Evolutionary conservation across 2,797 vertebrate species (phyloP), one percentile per base, ranked within the genome.

Genomic region (Rhinichthys osculus): DNA sequence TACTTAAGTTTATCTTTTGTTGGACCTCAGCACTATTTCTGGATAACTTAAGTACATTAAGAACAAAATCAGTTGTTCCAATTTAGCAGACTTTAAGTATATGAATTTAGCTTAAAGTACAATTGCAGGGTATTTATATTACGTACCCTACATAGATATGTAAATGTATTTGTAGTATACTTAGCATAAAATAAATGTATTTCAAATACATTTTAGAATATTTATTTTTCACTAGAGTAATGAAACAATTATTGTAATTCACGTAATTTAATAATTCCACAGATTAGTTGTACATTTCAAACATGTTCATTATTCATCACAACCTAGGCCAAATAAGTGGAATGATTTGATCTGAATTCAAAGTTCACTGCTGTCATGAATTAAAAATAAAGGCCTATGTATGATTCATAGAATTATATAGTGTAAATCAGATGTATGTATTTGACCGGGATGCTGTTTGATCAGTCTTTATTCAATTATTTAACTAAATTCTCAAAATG

Each of bases 391-490:
- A 13, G 47, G 30, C 47, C 47, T 52, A 52, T 74, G 21, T 74
- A 74, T 33, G 17, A 76, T 52, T 33, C 27, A 74, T 72, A 42
- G 10, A 44, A 72, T 27, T 27, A 27, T 44, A 50, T 52, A 35
- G 6, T 14, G 30, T 21, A 35, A 76, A 4, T 21, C 47, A 21
- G 19, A 54, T 52, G 6, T 7, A 35, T 35, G 2, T 2, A 27
- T 73, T 47, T 50, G 44, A 73, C 47, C 6, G 10, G 10, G 1
- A 13, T 35, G 30, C 3, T 54, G 30, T 76, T 76, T 76, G 74
- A 77, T n/a, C 38, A 23, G 33, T 57, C 74, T 57, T 77, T n/a
- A 38, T 38, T 77, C 1, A 38, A 38, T 77, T 77, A 77, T 77
- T 77, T 7, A 76, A 19, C 16, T 33, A 50, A 50, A 73, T 17